A percentile compares a stretch with the other conserved stretches of the same genome.
Evolutionary conservation across 2,797 vertebrate genomes (phyloP).

Genomic region (Glossophaga mutica): DNA sequence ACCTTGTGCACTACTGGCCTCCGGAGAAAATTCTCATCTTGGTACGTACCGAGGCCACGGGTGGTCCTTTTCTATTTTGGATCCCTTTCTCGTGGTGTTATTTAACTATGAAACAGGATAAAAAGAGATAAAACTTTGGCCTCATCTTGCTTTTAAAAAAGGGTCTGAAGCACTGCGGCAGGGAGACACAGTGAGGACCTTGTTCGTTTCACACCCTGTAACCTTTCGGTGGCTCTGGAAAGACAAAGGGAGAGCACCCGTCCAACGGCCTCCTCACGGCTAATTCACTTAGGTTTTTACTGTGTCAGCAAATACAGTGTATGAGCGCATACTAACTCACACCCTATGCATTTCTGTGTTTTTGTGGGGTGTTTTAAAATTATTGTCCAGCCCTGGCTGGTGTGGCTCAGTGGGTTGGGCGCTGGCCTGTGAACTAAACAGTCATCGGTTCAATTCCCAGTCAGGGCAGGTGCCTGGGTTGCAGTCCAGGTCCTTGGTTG

Average conservation of each 20-base stretch:
- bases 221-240: neutral
- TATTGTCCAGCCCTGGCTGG: neutral
- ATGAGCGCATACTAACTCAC: neutral
- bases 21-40: neutral
- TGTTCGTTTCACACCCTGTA: neutral
- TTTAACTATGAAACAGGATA: neutral
- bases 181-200: neutral
- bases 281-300: neutral
- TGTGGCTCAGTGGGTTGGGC: too few relatives aligned
- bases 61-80: neutral
- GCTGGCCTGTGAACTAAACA: too few relatives aligned
- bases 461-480: too few relatives aligned
- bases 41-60: neutral
- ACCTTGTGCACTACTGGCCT: neutral
- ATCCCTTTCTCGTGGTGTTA: neutral
- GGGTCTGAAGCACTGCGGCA: neutral
- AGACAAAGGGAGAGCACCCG: neutral
- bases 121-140: neutral
- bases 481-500: too few relatives aligned
- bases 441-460: too few relatives aligned
- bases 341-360: neutral
- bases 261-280: neutral
- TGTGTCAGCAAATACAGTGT: neutral
- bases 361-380: neutral
- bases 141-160: neutral